Percentiles rank a stretch among this genome's conserved stretches.
Evolutionary conservation across 2,113 vertebrate species (phyloP).

Genomic region (Mesembrinibis cayennensis): DNA sequence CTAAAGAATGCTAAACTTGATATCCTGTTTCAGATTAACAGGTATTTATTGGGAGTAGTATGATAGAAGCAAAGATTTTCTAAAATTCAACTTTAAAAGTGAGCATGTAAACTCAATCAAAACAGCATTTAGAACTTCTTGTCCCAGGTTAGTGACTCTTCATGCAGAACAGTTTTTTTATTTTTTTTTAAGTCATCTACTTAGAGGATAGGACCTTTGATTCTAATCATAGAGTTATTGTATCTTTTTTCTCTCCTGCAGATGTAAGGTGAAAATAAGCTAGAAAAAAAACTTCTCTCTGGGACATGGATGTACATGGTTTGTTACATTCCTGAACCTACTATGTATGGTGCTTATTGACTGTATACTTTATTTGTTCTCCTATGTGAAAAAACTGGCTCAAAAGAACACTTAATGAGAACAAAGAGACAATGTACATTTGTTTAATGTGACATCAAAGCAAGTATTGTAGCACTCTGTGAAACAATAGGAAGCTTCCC

Average conservation of each 20-base stretch:
- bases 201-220: constrained; percentile 64
- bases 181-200: constrained; percentile 30
- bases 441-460: constrained; percentile 83
- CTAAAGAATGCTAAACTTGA: constrained; percentile 63
- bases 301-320: constrained; percentile 83
- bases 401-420: constrained; percentile 74
- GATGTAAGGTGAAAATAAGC: constrained; percentile 96
- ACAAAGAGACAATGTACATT: constrained; percentile 83
- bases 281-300: constrained; percentile 78
- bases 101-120: constrained; percentile 71
- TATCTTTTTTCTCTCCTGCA: constrained; percentile 71
- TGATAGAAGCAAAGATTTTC: constrained; percentile 72
- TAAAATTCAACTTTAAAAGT: constrained; percentile 73
- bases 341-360: constrained; percentile 94
- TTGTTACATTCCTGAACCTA: constrained; percentile 86
- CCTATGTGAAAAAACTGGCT: constrained; percentile 76
- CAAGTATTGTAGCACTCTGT: constrained; percentile 81
- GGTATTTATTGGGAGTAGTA: constrained; percentile 70
- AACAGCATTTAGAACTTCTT: constrained; percentile 70
- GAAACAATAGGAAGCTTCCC: constrained; percentile 75
- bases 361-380: constrained; percentile 80
- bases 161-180: constrained; percentile 38
- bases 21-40: constrained; percentile 74
- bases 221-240: constrained; percentile 63
- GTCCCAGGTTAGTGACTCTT: constrained; percentile 68